Conservation (phyloP, 2,888 invertebrate genomes). For the Amorpha juglandis region DNA sequence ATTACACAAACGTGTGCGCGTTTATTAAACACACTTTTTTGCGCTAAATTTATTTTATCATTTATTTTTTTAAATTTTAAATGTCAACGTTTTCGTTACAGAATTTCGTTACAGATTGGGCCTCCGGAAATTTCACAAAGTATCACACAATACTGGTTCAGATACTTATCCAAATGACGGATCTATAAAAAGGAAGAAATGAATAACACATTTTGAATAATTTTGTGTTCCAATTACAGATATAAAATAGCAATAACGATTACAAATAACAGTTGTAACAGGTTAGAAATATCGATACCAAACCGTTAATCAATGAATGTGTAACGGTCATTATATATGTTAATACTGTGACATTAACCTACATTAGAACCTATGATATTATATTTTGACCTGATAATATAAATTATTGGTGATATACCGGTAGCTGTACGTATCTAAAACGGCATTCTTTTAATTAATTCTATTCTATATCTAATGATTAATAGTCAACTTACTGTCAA, state of each 20-base stretch:
- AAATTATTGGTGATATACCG: neutral
- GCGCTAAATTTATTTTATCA: neutral
- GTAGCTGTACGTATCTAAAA: neutral
- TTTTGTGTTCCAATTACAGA: neutral
- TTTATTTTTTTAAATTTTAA: neutral
- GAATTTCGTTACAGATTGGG: neutral
- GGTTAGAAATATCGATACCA: neutral
- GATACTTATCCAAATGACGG: too few species aligned
- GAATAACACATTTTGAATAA: neutral
- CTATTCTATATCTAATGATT: too few species aligned
- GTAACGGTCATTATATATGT: constrained; percentile 17
- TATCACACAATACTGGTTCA: too few species aligned
- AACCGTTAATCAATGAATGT: constrained; percentile 10
- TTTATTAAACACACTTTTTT: neutral
- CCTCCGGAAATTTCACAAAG: too few species aligned
- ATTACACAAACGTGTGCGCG: neutral
- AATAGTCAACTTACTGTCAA: too few species aligned
- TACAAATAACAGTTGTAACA: constrained; percentile 4
- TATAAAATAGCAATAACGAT: neutral
- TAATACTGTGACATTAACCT: constrained; percentile 18
- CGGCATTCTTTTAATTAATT: too few species aligned
- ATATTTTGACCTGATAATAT: constrained; percentile 12
- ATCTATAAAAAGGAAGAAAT: neutral
- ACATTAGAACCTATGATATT: neutral
- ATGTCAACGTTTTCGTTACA: neutral